Percentiles rank a stretch among this genome's conserved stretches.
phyloP scores from a whole-genome alignment of 2,888 invertebrate species.

The Zhuqinia jingwanae region DNA sequence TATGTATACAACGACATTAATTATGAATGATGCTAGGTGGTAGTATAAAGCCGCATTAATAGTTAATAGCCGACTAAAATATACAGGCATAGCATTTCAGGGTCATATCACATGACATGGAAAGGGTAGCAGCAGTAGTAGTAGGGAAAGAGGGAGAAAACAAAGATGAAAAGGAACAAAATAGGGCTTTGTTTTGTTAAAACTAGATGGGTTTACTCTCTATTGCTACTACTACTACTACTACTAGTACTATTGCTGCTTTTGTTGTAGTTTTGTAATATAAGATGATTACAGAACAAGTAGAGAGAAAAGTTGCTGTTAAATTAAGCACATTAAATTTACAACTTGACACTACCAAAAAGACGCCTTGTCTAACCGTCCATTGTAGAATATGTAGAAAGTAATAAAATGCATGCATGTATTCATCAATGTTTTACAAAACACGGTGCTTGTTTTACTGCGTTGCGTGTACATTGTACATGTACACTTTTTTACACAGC shows the following conservation, averaged over 20 bases:
- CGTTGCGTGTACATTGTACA: too few relatives aligned
- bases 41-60: conserved; percentile 29
- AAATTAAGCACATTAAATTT: conserved; percentile 54
- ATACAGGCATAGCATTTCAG: not conserved
- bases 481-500: too few relatives aligned
- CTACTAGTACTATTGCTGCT: not conserved
- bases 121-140: too few relatives aligned
- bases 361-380: too few relatives aligned
- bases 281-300: conserved; percentile 12
- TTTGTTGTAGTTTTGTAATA: conserved; percentile 6
- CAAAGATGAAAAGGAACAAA: conserved; percentile 35
- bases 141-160: not conserved
- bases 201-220: too few relatives aligned
- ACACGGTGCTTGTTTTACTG: too few relatives aligned
- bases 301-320: not conserved
- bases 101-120: conserved; percentile 26
- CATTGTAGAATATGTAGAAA: not conserved
- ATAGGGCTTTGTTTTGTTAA: conserved; percentile 16
- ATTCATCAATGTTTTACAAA: not conserved
- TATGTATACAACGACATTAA: conserved; percentile 23
- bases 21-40: conserved; percentile 32
- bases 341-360: conserved; percentile 47
- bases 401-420: not conserved
- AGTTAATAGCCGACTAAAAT: conserved; percentile 36
- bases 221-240: too few relatives aligned